Evolutionary conservation across 37 sponge, comb jelly and placozoan species (phyloP), one percentile per base, ranked within the genome.

Genomic region (Chondrilla cf. caribensis): DNA sequence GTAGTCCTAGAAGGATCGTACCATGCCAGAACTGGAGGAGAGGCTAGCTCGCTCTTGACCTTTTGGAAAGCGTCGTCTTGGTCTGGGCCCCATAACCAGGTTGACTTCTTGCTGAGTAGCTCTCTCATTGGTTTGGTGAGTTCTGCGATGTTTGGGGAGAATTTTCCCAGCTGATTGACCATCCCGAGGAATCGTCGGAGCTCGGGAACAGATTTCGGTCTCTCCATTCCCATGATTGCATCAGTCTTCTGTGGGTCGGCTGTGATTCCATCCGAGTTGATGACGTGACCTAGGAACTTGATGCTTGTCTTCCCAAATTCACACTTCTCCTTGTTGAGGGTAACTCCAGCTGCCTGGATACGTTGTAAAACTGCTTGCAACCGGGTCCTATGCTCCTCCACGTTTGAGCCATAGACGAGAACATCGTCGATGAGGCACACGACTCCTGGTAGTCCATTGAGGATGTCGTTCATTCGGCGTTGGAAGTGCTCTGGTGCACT

Each of bases 311-410:
- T 80, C 32, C 85, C 33, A 78, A 84, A 77, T 19, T 58, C 26
- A 39, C 79, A 77, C 65, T 84, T 84, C 28, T 84, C 85, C 18
- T 39, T 21, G 79, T 84, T 77, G 17, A 84, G 85, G 28, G 85
- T 78, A 11, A 78, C 78, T 62, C 68, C 78, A 38, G 79, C 64
- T 25, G 40, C 24, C 47, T 60, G 47, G 64, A 84, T 17, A 14
- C 65, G 29, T 11, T 4, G 19, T 22, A 77, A 79, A 17, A 58
- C 66, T 40, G 60, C 21, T 0, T 19, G 31, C 14, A 84, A 51
- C 2, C 66, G 25, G 15, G 40, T 32, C 19, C 58, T 70, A 43
- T 84, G 85, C 47, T 86, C 75, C 58, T 70, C 35, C 37, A 72
- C 60, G 24, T 58, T 22, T 21, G 47, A 22, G 21, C 76, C 75